phyloP scores from a whole-genome alignment of 2,797 vertebrate genomes.

The Bryconaethiops microstoma region DNA sequence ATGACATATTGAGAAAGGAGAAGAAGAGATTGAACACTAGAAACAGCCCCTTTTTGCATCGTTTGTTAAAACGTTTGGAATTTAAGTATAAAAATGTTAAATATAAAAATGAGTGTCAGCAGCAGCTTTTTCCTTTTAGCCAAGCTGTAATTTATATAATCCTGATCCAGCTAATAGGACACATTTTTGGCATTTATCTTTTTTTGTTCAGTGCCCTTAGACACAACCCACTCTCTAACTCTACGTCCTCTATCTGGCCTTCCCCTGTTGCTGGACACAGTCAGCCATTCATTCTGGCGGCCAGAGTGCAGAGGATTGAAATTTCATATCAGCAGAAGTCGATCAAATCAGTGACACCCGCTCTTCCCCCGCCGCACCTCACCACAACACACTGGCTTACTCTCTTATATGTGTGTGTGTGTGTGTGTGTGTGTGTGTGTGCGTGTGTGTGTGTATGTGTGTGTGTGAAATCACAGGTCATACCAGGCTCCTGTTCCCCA shows the following conservation, averaged over 20 bases:
- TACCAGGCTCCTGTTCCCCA: not conserved
- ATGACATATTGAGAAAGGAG: too few relatives aligned
- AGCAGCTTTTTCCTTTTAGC: not conserved
- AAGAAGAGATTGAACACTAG: too few relatives aligned
- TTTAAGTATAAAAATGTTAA: too few relatives aligned
- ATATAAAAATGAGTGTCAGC: not conserved
- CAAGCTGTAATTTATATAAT: not conserved
- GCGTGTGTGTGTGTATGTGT: not conserved
- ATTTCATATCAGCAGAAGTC: constrained; percentile 38
- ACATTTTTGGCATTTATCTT: not conserved
- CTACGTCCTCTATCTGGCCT: constrained; percentile 12
- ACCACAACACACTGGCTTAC: constrained; percentile 22
- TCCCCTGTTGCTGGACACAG: constrained; percentile 3
- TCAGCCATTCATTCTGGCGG: constrained; percentile 25
- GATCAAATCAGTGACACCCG: constrained; percentile 27
- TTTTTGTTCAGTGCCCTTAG: not conserved
- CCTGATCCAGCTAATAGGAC: not conserved
- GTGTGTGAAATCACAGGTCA: not conserved
- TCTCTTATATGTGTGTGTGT: not conserved
- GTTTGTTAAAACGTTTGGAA: too few relatives aligned
- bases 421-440: too few relatives aligned
- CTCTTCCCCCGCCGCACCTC: constrained; percentile 15
- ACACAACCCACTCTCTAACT: not conserved
- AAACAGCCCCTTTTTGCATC: too few relatives aligned
- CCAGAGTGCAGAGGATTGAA: constrained; percentile 32